Base-by-base conservation (phyloP, 2,888 invertebrate genomes). In the Morinoia aosen region DNA sequence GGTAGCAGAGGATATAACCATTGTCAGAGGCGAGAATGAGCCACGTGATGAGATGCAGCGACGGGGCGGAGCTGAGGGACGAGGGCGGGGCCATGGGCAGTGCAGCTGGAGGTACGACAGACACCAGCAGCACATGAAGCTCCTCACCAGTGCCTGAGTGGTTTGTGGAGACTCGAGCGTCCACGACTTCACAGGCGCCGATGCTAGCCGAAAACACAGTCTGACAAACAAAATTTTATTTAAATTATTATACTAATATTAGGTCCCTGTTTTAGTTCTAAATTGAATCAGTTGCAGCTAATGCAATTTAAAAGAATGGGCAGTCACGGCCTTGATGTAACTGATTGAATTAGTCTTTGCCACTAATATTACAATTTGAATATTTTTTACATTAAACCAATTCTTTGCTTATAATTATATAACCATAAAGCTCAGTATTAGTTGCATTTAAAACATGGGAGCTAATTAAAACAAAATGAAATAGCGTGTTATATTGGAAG, bases 11-110 rank as follows among this genome's bases (percentile, higher is more conserved):
- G 40, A 33, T 40, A 40, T 11, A 90, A 90, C 90, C 48, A 19
- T 90, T 90, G 48, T 39, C 39, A 94, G 88, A 39, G 8, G 76
- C 94, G 33, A 96, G 76, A 33, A 95, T 95, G 40, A 96, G 95
- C 96, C 96, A 96, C 10, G 94, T 90, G 39, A 96, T 64, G 58
- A 96, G 91, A 16, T 96, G 96, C 33, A 96, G 61, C 10, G 96
- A 88, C 2, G 95, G 58, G 64, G 33, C 40, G 64, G 58, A n/a
- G 40, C 48, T 40, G 39, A 95, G 40, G 0, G 39, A 11, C 1
- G 40, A 8, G 14, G 58, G 58, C 33, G 95, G 95, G 40, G 58
- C 58, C 5, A 64, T 48, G 58, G 95, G 95, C 64, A 95, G 95
- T 12, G 95, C 95, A 14, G 95, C 39, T 11, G 95, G 95, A 64